Conservation (phyloP, 2,113 vertebrate species). For the Alexandromys fortis region DNA sequence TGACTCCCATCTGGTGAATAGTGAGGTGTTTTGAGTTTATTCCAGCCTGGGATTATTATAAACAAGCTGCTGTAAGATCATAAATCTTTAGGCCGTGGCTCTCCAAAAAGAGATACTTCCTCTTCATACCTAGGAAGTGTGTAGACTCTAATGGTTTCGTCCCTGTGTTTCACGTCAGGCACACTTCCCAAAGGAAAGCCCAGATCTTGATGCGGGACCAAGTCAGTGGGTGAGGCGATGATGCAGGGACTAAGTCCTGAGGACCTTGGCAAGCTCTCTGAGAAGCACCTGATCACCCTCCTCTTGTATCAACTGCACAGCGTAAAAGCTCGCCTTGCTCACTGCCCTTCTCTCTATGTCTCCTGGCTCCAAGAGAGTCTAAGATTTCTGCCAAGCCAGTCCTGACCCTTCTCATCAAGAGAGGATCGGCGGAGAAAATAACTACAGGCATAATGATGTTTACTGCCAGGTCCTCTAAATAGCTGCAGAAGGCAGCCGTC, state of each 20-base stretch:
- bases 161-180: slow-evolving; percentile 45
- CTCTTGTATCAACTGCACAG: background rate
- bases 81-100: slow-evolving; percentile 8
- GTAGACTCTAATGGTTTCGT: background rate
- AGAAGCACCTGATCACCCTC: slow-evolving; percentile 64
- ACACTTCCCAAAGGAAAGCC: slow-evolving; percentile 60
- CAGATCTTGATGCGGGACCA: slow-evolving; percentile 52
- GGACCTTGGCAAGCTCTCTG: slow-evolving; percentile 63
- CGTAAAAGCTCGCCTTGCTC: slow-evolving; percentile 24
- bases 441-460: slow-evolving; percentile 59
- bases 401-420: slow-evolving; percentile 51
- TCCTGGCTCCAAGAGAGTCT: slow-evolving; percentile 70
- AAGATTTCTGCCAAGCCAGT: slow-evolving; percentile 72
- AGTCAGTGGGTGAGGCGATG: slow-evolving; percentile 70
- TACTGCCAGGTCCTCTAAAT: slow-evolving; percentile 79
- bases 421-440: slow-evolving; percentile 77
- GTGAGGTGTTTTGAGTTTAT: background rate
- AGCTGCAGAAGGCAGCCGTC: slow-evolving; percentile 58
- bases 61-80: background rate
- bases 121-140: slow-evolving; percentile 42
- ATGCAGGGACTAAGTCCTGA: slow-evolving; percentile 61
- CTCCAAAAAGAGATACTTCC: slow-evolving; percentile 7
- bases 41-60: background rate
- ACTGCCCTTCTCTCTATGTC: slow-evolving; percentile 41
- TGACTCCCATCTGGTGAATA: background rate